phyloP scores from a whole-genome alignment of 2,113 vertebrate genomes.

The Equus przewalskii region DNA sequence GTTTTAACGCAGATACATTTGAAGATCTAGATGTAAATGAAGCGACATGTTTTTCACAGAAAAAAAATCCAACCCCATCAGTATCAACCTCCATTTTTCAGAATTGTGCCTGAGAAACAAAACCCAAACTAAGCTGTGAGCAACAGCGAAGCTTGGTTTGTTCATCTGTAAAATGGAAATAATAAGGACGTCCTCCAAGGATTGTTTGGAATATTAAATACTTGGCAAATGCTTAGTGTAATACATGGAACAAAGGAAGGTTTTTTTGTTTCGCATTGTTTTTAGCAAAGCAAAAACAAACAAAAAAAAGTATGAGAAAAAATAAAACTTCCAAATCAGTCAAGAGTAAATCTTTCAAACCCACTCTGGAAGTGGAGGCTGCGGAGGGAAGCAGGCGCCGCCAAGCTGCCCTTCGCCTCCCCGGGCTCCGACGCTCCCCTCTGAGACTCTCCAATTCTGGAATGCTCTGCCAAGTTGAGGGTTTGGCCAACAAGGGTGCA shows the following conservation, averaged over 20 bases:
- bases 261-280: neutral
- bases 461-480: rapidly evolving
- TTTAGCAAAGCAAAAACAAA: neutral
- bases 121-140: rapidly evolving
- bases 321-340: neutral
- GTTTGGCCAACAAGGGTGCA: too few relatives aligned
- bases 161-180: neutral
- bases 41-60: neutral
- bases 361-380: neutral
- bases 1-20: neutral
- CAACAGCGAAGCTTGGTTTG: rapidly evolving
- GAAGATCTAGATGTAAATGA: neutral
- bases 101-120: neutral
- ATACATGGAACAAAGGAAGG: neutral
- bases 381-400: rapidly evolving
- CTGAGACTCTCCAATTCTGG: rapidly evolving
- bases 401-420: too few relatives aligned
- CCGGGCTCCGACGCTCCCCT: rapidly evolving
- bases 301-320: neutral
- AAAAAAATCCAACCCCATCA: neutral
- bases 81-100: rapidly evolving
- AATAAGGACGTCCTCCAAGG: rapidly evolving
- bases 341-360: neutral
- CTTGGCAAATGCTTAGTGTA: neutral
- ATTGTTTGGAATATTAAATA: neutral